A percentile compares a stretch with the other conserved stretches of the same genome.
Conservation (phyloP, 2,888 invertebrate genomes). For the Beris morrisii region DNA sequence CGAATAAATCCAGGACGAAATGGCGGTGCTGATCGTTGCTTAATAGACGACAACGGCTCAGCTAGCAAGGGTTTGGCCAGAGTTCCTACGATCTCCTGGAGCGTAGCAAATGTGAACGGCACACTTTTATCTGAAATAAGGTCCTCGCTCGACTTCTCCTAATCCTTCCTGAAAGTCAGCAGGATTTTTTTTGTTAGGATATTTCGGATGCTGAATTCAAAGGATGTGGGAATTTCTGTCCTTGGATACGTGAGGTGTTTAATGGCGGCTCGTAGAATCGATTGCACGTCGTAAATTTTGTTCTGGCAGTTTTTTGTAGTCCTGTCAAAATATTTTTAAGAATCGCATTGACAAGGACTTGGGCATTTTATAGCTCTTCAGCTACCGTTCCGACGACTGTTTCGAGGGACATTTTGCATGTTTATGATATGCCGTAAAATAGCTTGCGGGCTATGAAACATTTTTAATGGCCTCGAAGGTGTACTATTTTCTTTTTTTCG, state of each 20-base stretch:
- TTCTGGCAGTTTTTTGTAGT: slow-evolving; percentile 8
- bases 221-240: background rate
- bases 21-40: slow-evolving; percentile 17
- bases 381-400: slow-evolving; percentile 16
- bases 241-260: slow-evolving; percentile 1
- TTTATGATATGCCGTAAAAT: slow-evolving; percentile 22
- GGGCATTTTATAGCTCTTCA: slow-evolving; percentile 24
- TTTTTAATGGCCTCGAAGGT: slow-evolving; percentile 12
- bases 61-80: background rate
- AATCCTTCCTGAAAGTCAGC: slow-evolving; percentile 15
- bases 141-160: background rate
- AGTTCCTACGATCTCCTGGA: background rate
- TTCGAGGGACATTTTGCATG: slow-evolving; percentile 21
- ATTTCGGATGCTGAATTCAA: background rate
- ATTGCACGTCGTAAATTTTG: slow-evolving; percentile 19
- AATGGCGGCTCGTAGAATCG: slow-evolving; percentile 4
- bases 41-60: background rate
- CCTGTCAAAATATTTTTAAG: slow-evolving; percentile 27
- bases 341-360: slow-evolving; percentile 22
- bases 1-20: slow-evolving; percentile 1
- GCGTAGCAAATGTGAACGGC: background rate
- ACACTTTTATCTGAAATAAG: background rate
- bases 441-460: background rate
- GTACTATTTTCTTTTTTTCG: too few relatives aligned
- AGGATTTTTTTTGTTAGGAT: background rate